Evolutionary conservation across 2,888 invertebrate genomes (phyloP), one percentile per base, ranked within the genome.

Genomic region (Mycalesis mineus): DNA sequence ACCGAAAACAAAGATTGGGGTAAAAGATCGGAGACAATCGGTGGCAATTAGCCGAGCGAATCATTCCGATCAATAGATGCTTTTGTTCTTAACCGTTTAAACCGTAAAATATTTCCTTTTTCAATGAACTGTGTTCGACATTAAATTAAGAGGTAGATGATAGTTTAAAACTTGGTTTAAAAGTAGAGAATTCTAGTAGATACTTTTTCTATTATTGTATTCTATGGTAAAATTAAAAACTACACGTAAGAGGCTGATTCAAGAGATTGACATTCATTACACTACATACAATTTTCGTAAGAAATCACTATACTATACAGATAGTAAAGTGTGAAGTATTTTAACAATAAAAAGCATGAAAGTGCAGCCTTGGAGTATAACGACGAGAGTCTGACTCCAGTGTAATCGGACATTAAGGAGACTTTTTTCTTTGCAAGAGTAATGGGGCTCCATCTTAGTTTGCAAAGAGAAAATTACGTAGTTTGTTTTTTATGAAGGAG

Each of bases 21-120:
- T 37, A 50, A 61, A 44, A 17, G 58, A 60, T 48, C 57, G 54
- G 49, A 61, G 64, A 64, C 65, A 68, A 65, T 64, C 56, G 65
- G 48, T 33, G 56, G 63, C 65, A 68, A 69, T 67, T 66, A 66
- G 64, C 62, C 56, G 41, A 53, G 58, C 47, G 62, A 61, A 57
- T 61, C 39, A 52, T 54, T 48, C 62, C 55, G 64, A 65, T 66
- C 66, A 64, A 68, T 66, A 45, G 42, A 28, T 39, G 52, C 68
- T 61, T 67, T 66, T 66, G 62, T 65, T 61, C 57, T 40, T 29
- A 53, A 39, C 56, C 61, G 65, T 62, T 65, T 61, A 48, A 57
- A 55, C 45, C 17, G 17, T 52, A 17, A 49, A 45, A 37, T 45
- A 53, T 37, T 45, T 45, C 36, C 28, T 4, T 53, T 33, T 53